Base-by-base conservation (phyloP, 2,888 invertebrate genomes). In the Tetragonula carbonaria region DNA sequence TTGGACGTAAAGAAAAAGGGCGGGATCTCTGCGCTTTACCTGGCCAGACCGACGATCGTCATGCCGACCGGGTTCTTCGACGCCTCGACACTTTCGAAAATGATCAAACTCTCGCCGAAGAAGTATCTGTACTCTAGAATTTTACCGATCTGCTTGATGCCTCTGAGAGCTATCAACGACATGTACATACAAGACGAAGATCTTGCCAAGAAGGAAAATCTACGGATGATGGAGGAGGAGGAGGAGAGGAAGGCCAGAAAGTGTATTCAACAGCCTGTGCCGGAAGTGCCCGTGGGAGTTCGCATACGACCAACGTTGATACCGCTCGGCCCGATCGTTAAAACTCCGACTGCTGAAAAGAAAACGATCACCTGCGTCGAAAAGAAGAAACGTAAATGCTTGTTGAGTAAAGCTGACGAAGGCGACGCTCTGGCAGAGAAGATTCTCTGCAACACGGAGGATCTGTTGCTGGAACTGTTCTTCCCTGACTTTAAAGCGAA, bases 131-230 rank as follows among this genome's bases (percentile, higher is more conserved):
- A 92, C 50, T 93, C 94, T 0, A 87, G 92, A 82, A 83, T 91
- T 14, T 81, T 91, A n/a, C 88, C 93, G 5, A 88, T 87, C 23
- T 92, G 91, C n/a, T 85, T 91, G 55, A 91, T 93, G 28, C 94
- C 94, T 0, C 85, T 94, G 21, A 90, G 94, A 80, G 93, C 94
- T 0, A 92, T 94, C 55, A 89, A 94, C 65, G 94, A 94, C 18
- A 66, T 72, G n/a, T 89, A 89, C n/a, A 89, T 89, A 2, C 89
- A 89, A 5, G 21, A 87, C 6, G 82, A 78, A 11, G 74, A 68
- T 0, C 21, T 50, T 2, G 65, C 65, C 13, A 74, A 72, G 62
- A 21, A 78, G 13, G 74, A 74, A 8, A 68, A 45, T 2, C 18
- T 13, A 11, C 14, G 11, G 5, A 28, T 16, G 5, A 2, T 33